Percentiles rank a stretch among this genome's conserved stretches.
phyloP scores from a whole-genome alignment of 2,888 invertebrate genomes.

The Cataglyphis altisquamis region DNA sequence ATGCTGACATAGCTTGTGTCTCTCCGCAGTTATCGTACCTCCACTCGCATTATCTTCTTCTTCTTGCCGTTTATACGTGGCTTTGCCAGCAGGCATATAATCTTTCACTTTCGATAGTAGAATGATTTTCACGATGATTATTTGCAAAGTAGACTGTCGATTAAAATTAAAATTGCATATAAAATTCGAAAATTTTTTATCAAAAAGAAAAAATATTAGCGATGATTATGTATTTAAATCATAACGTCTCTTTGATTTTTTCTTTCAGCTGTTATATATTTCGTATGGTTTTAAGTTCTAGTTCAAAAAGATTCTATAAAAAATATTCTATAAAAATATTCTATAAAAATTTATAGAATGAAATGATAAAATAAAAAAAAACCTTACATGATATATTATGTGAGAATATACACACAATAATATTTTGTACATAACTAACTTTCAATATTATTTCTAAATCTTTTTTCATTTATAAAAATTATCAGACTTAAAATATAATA shows the following conservation, averaged over 20 bases:
- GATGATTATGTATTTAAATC: neutral
- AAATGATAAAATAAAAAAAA: neutral
- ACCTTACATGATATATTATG: neutral
- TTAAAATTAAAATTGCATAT: neutral
- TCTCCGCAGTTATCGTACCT: slow-evolving; percentile 43
- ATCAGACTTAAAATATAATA: neutral
- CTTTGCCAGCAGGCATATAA: neutral
- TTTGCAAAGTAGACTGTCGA: neutral
- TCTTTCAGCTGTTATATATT: neutral
- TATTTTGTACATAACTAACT: neutral
- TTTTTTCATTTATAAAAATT: neutral
- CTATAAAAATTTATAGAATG: neutral
- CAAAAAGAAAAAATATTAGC: neutral
- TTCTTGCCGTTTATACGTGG: slow-evolving; percentile 14
- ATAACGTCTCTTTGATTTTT: neutral
- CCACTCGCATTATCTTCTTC: slow-evolving; percentile 47
- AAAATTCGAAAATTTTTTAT: neutral
- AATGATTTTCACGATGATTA: slow-evolving; percentile 28
- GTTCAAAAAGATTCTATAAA: slow-evolving; percentile 5
- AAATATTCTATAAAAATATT: too few relatives aligned
- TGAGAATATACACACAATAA: neutral
- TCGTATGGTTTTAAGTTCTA: neutral
- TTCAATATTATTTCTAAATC: neutral
- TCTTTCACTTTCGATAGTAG: neutral
- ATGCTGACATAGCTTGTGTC: slow-evolving; percentile 76